Conservation (phyloP, 2,113 vertebrate species). For the Siphamia tubifer region DNA sequence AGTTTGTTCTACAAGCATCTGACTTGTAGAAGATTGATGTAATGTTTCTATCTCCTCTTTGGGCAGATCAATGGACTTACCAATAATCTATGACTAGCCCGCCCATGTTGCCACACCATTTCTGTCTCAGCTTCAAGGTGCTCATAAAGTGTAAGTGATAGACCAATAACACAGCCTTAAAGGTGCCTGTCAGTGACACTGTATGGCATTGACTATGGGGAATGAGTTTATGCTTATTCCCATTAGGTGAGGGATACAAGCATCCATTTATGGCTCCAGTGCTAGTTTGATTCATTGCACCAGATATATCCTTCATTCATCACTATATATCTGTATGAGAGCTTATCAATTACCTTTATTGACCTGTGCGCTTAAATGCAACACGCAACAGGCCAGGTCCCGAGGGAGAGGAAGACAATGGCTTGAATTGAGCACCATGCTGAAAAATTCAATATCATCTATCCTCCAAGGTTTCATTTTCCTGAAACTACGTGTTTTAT, state of each 20-base stretch:
- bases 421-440: constrained; percentile 27
- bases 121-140: constrained; percentile 16
- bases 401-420: constrained; percentile 25
- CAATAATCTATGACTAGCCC: constrained; percentile 57
- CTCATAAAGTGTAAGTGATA: constrained; percentile 74
- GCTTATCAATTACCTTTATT: constrained; percentile 73
- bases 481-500: constrained; percentile 57
- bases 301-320: constrained; percentile 55
- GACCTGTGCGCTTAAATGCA: constrained; percentile 55
- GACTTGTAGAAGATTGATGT: constrained; percentile 42
- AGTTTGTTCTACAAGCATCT: constrained; percentile 2
- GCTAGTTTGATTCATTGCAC: constrained; percentile 47
- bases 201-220: constrained; percentile 22
- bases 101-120: neutral
- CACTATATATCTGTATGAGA: constrained; percentile 62
- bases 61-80: constrained; percentile 55
- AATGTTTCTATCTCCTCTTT: neutral
- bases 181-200: constrained; percentile 15
- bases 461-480: constrained; percentile 61
- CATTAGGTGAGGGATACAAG: constrained; percentile 34
- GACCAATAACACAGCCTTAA: constrained; percentile 52
- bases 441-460: constrained; percentile 55
- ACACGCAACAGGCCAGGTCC: constrained; percentile 45
- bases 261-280: constrained; percentile 20
- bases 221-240: constrained; percentile 60